Evolutionary conservation across 2,797 vertebrate species (phyloP).

Genomic region (Tapera naevia): DNA sequence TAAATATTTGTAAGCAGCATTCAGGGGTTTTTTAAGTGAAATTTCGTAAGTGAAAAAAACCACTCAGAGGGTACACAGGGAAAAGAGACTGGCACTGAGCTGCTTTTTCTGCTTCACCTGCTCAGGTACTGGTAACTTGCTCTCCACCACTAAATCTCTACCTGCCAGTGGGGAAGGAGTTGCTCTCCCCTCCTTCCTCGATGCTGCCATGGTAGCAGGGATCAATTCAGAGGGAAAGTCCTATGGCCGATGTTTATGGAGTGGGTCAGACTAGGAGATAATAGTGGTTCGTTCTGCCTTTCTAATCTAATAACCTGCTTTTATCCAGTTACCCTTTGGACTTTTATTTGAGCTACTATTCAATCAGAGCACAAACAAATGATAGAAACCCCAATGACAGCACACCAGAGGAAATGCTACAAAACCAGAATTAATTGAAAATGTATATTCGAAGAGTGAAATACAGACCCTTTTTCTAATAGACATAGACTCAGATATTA

Average conservation of each 20-base stretch:
- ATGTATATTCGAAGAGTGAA: slow-evolving; percentile 62
- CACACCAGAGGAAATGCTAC: slow-evolving; percentile 51
- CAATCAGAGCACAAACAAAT: not conserved
- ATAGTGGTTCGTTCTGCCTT: slow-evolving; percentile 11
- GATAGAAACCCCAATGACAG: slow-evolving; percentile 21
- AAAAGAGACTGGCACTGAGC: not conserved
- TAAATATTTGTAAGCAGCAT: not conserved
- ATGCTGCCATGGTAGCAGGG: not conserved
- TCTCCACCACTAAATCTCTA: rapidly evolving
- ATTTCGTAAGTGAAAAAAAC: not conserved
- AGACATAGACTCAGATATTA: slow-evolving; percentile 65
- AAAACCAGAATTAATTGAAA: slow-evolving; percentile 64
- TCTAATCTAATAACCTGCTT: slow-evolving; percentile 54
- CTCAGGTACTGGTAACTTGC: not conserved
- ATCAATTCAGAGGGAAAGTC: not conserved
- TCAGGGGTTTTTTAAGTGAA: not conserved
- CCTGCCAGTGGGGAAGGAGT: not conserved
- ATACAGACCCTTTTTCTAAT: slow-evolving; percentile 56
- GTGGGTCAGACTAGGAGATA: not conserved
- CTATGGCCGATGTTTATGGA: not conserved
- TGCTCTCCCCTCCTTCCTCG: not conserved
- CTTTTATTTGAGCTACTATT: slow-evolving; percentile 46
- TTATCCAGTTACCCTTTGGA: slow-evolving; percentile 57
- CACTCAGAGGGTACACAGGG: not conserved
- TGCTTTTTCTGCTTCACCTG: not conserved